Evolutionary conservation across 2,113 vertebrate species (phyloP).

Genomic region (Corydoras sp.): DNA sequence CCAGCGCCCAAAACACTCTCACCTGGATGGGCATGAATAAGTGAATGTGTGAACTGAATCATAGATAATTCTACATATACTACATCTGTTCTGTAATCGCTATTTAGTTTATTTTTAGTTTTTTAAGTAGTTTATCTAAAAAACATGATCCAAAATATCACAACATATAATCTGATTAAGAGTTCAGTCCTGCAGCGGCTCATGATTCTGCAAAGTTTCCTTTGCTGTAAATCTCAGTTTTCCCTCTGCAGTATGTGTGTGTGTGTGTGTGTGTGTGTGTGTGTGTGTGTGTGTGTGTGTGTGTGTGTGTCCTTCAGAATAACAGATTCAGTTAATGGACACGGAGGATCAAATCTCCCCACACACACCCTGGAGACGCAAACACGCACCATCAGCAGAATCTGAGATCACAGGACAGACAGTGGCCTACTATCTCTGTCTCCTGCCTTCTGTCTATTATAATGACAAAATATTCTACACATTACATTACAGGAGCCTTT

Average conservation of each 20-base stretch:
- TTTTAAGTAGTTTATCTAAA: too few relatives aligned
- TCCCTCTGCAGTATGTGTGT: constrained; percentile 12
- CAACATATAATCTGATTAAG: too few relatives aligned
- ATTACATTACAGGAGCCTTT: too few relatives aligned
- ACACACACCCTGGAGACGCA: constrained; percentile 47
- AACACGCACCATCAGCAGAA: constrained; percentile 53
- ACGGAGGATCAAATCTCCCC: constrained; percentile 2
- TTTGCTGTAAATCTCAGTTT: background rate
- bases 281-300: background rate
- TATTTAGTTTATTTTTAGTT: too few relatives aligned
- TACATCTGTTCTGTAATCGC: too few relatives aligned
- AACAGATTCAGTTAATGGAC: constrained; percentile 8
- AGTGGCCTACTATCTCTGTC: background rate
- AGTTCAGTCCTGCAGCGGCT: too few relatives aligned
- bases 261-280: constrained; percentile 20
- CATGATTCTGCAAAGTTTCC: background rate
- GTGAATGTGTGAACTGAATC: too few relatives aligned
- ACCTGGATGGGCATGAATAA: too few relatives aligned
- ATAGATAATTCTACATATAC: too few relatives aligned
- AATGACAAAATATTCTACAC: too few relatives aligned
- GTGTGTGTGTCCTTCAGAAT: constrained; percentile 12
- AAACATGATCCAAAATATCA: too few relatives aligned
- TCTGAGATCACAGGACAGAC: constrained; percentile 18
- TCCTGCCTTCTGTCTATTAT: background rate
- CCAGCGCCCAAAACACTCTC: too few relatives aligned